These are phyloP conservation scores for Idris sp. DNA, from an alignment of 1,140 invertebrate genomes.

Conservation along the genomic window DNA sequence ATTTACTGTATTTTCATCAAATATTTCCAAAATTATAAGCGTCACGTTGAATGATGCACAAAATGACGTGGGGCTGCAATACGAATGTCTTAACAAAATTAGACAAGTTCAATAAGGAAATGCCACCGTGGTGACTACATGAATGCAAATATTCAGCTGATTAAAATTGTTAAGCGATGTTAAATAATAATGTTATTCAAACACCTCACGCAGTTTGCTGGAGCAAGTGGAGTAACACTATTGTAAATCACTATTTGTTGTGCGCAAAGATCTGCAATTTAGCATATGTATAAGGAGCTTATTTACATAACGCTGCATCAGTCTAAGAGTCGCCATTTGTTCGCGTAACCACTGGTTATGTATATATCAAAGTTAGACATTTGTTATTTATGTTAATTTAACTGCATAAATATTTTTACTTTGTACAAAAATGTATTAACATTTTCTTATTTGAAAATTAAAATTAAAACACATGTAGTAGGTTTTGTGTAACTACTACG, in stretches of 20 bases:
- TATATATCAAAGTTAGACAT: constrained; percentile 41
- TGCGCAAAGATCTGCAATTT: constrained; percentile 18
- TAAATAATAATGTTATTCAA: constrained; percentile 35
- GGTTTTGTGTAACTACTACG: no score
- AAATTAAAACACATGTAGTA: no score
- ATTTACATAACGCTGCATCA: constrained; percentile 41
- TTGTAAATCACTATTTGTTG: constrained; percentile 42
- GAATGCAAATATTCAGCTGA: constrained; percentile 12
- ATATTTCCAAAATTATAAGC: no score
- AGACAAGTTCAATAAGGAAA: constrained; percentile 1
- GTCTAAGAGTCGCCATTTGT: constrained; percentile 9
- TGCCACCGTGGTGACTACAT: background rate
- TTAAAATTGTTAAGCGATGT: constrained; percentile 33
- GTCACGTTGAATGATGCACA: no score
- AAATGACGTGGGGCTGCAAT: background rate
- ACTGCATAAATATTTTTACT: background rate
- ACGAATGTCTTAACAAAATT: background rate
- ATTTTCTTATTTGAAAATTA: no score
- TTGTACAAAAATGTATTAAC: no score
- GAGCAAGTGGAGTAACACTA: constrained; percentile 24
- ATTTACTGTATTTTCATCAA: no score
- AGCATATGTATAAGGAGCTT: constrained; percentile 34
- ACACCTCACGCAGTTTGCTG: constrained; percentile 5
- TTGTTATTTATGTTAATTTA: constrained; percentile 23
- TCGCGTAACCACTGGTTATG: constrained; percentile 37